A percentile compares a stretch with the other conserved stretches of the same genome.
phyloP scores from a whole-genome alignment of 2,888 invertebrate species.

The Cylindroiulus punctatus region DNA sequence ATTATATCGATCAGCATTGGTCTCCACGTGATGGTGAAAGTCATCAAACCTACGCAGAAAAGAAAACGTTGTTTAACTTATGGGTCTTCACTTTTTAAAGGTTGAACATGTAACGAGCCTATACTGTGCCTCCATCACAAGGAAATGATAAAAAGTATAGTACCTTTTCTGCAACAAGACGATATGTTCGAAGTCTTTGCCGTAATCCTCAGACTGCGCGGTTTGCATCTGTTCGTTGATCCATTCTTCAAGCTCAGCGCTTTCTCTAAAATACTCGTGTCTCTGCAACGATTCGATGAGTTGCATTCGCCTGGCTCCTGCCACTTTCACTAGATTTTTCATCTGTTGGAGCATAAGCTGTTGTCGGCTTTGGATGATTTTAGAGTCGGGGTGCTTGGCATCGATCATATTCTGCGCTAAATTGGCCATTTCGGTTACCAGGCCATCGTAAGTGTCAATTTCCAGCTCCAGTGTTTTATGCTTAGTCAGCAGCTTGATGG shows the following conservation, averaged over 20 bases:
- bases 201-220: slow-evolving; percentile 91
- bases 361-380: slow-evolving; percentile 78
- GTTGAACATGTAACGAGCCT: too few relatives aligned
- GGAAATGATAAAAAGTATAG: background rate
- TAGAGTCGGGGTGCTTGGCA: slow-evolving; percentile 84
- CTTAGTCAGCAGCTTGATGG: slow-evolving; percentile 91
- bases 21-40: slow-evolving; percentile 88
- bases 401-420: slow-evolving; percentile 83
- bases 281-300: slow-evolving; percentile 91
- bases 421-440: slow-evolving; percentile 91
- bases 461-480: slow-evolving; percentile 94
- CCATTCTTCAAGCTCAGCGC: slow-evolving; percentile 90
- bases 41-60: slow-evolving; percentile 81
- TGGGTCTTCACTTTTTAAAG: too few relatives aligned
- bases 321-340: slow-evolving; percentile 81
- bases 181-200: slow-evolving; percentile 92
- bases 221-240: slow-evolving; percentile 89
- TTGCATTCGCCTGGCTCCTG: slow-evolving; percentile 81
- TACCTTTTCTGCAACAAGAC: slow-evolving; percentile 68
- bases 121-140: background rate
- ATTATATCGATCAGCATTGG: slow-evolving; percentile 88
- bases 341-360: slow-evolving; percentile 78
- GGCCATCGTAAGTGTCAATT: slow-evolving; percentile 89
- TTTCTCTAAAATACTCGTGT: slow-evolving; percentile 91
- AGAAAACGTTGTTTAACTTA: background rate